Conservation (phyloP, 2,113 vertebrate species). For the Varanus salvator region DNA sequence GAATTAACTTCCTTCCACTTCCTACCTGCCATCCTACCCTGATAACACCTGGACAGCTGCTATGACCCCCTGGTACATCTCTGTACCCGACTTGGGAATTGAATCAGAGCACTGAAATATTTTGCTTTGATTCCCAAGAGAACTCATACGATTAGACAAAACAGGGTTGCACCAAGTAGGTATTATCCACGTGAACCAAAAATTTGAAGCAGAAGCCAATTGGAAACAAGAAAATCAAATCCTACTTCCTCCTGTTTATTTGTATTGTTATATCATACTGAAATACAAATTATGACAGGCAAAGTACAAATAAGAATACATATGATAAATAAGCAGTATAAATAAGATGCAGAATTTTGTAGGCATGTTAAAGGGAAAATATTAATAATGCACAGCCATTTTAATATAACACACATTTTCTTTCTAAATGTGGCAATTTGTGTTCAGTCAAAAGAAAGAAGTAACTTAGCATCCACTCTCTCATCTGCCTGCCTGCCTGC, state of each 20-base stretch:
- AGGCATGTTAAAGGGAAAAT: not conserved
- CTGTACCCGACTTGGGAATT: not conserved
- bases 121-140: not conserved
- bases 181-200: not conserved
- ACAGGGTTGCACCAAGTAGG: not conserved
- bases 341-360: not conserved
- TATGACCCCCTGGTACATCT: not conserved
- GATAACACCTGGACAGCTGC: not conserved
- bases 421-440: conserved; percentile 16
- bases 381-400: conserved; percentile 6
- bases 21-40: not conserved
- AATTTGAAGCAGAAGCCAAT: not conserved
- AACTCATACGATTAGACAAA: not conserved
- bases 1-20: not conserved
- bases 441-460: not conserved
- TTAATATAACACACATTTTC: conserved; percentile 4
- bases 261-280: not conserved
- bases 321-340: not conserved
- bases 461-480: not conserved
- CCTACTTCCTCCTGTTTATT: not conserved
- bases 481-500: not conserved
- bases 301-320: not conserved
- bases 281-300: not conserved
- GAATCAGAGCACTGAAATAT: too few species aligned
- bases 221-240: not conserved